Evolutionary conservation across 2,888 invertebrate genomes (phyloP).

Genomic region (Ctenicera cuprea): DNA sequence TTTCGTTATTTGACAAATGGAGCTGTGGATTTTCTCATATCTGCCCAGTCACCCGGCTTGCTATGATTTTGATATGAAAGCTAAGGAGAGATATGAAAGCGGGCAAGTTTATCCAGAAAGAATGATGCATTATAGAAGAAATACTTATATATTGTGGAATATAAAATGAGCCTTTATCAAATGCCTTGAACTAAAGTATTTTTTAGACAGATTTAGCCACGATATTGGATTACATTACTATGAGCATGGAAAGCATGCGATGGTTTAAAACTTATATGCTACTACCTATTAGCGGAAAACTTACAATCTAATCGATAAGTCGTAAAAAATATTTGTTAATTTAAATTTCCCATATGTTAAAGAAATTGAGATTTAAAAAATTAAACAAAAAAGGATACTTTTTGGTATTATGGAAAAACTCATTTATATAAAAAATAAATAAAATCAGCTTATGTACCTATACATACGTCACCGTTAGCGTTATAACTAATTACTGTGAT

Average conservation of each 20-base stretch:
- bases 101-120: slow-evolving; percentile 58
- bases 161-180: slow-evolving; percentile 52
- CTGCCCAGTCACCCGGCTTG: slow-evolving; percentile 56
- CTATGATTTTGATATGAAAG: slow-evolving; percentile 60
- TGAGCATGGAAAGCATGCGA: too few relatives aligned
- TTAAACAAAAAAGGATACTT: too few relatives aligned
- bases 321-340: too few relatives aligned
- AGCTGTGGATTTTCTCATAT: slow-evolving; percentile 59
- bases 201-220: neutral
- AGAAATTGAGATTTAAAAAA: too few relatives aligned
- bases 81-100: slow-evolving; percentile 55
- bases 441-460: neutral
- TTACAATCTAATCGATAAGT: too few relatives aligned
- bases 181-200: slow-evolving; percentile 34
- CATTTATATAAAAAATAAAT: neutral
- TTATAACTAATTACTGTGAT: neutral
- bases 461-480: neutral
- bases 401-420: neutral
- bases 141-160: slow-evolving; percentile 56
- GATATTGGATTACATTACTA: neutral
- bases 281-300: too few relatives aligned
- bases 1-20: slow-evolving; percentile 61
- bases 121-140: slow-evolving; percentile 58
- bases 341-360: too few relatives aligned
- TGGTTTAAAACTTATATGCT: too few relatives aligned